A percentile compares a stretch with the other conserved stretches of the same genome.
phyloP scores from a whole-genome alignment of 2,888 invertebrate genomes.

The Acronicta psi region DNA sequence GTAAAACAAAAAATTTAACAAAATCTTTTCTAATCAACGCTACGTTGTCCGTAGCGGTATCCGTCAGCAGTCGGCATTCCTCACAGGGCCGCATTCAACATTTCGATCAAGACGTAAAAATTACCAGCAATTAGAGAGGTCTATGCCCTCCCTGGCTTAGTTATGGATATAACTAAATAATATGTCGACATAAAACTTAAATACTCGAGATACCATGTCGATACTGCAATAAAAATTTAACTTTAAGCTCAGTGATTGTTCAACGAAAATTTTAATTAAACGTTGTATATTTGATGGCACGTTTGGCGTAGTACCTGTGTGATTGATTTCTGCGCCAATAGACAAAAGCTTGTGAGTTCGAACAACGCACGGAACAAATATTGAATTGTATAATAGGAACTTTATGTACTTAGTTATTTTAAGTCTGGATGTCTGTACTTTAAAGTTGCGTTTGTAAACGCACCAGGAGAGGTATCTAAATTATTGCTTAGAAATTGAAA shows the following conservation, averaged over 20 bases:
- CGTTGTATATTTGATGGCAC: conserved; percentile 3
- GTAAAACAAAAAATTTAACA: not conserved
- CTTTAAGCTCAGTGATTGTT: conserved; percentile 26
- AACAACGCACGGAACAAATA: too few species aligned
- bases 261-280: conserved; percentile 34
- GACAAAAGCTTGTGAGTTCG: too few species aligned
- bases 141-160: conserved; percentile 60
- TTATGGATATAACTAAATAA: conserved; percentile 43
- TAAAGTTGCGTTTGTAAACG: too few species aligned
- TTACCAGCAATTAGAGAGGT: conserved; percentile 78
- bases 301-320: not conserved
- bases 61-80: conserved; percentile 62
- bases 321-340: too few species aligned
- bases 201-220: conserved; percentile 28
- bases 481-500: conserved; percentile 1
- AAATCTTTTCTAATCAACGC: conserved; percentile 26
- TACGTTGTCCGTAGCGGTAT: conserved; percentile 22
- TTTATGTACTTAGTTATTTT: too few species aligned
- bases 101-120: conserved; percentile 78
- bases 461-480: too few species aligned
- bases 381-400: too few species aligned
- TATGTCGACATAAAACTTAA: conserved; percentile 34
- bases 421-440: too few species aligned
- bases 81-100: conserved; percentile 57
- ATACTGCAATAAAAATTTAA: conserved; percentile 43